Conservation (phyloP, 2,113 vertebrate species). For the Rhinoderma darwinii region DNA sequence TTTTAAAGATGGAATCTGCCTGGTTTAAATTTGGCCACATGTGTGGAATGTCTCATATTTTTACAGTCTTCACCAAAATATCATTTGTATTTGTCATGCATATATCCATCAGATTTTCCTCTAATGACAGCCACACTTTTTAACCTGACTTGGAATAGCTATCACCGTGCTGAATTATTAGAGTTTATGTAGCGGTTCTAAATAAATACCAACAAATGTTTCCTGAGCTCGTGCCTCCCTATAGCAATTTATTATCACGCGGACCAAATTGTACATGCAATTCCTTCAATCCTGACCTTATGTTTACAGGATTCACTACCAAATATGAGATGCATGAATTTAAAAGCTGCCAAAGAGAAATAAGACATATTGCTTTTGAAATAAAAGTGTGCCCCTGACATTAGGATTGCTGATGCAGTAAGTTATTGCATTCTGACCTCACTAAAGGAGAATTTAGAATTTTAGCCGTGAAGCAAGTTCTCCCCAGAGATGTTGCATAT, state of each 20-base stretch:
- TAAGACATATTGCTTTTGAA: slow-evolving; percentile 45
- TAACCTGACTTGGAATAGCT: slow-evolving; percentile 32
- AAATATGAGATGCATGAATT: slow-evolving; percentile 55
- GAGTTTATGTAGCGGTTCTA: slow-evolving; percentile 10
- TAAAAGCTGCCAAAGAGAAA: slow-evolving; percentile 25
- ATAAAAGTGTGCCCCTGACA: slow-evolving; percentile 49
- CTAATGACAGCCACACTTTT: slow-evolving; percentile 38
- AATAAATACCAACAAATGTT: slow-evolving; percentile 56
- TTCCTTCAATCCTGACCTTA: slow-evolving; percentile 41
- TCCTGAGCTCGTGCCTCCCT: slow-evolving; percentile 31
- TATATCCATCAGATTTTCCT: slow-evolving; percentile 36
- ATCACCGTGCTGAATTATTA: slow-evolving; percentile 40
- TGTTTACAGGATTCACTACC: slow-evolving; percentile 26
- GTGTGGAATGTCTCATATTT: not conserved
- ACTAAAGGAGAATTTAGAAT: slow-evolving; percentile 50
- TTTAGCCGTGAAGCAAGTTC: slow-evolving; percentile 33
- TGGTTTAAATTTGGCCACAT: not conserved
- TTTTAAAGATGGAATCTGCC: not conserved
- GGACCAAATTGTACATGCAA: slow-evolving; percentile 38
- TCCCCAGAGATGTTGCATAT: slow-evolving; percentile 41
- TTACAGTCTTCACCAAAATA: not conserved
- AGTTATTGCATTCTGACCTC: slow-evolving; percentile 23
- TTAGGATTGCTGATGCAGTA: slow-evolving; percentile 39
- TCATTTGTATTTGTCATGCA: not conserved
- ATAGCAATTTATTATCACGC: slow-evolving; percentile 43